Evolutionary conservation across 2,888 invertebrate genomes (phyloP).

Genomic region (Gastrophysa polygoni): DNA sequence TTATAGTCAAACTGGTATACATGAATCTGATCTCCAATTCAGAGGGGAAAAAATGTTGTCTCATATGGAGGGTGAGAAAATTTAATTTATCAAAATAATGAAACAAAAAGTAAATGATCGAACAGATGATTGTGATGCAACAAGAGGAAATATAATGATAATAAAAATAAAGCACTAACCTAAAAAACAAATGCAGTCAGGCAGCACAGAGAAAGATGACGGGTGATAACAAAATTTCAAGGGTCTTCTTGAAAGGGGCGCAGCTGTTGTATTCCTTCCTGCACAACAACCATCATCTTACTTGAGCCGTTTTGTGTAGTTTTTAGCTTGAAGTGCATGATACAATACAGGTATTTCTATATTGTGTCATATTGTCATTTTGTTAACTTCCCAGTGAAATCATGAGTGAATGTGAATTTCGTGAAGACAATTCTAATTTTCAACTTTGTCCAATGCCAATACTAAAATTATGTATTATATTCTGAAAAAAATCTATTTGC

Average conservation of each 20-base stretch:
- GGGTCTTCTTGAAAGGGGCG: conserved; percentile 77
- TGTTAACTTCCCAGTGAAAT: conserved; percentile 16
- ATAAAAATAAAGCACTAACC: conserved; percentile 56
- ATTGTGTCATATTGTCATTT: not conserved
- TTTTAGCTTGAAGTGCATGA: not conserved
- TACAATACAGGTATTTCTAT: not conserved
- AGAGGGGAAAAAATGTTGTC: too few relatives aligned
- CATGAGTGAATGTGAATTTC: not conserved
- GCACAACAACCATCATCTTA: conserved; percentile 60
- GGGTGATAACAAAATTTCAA: conserved; percentile 76
- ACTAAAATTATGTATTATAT: not conserved
- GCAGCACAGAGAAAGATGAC: conserved; percentile 79
- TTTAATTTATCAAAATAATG: not conserved
- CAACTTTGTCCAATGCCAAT: too few relatives aligned
- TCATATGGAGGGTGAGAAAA: too few relatives aligned
- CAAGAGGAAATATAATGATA: conserved; percentile 29
- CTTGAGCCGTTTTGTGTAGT: conserved; percentile 48
- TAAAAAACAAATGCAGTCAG: conserved; percentile 58
- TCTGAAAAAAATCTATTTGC: too few relatives aligned
- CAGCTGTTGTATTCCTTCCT: conserved; percentile 69
- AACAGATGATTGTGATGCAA: conserved; percentile 17
- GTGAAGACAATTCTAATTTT: too few relatives aligned
- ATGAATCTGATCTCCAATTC: too few relatives aligned
- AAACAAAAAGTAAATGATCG: conserved; percentile 12
- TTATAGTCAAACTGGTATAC: too few relatives aligned